Conservation (phyloP, 2,888 invertebrate species). For the Encarsia formosa region DNA sequence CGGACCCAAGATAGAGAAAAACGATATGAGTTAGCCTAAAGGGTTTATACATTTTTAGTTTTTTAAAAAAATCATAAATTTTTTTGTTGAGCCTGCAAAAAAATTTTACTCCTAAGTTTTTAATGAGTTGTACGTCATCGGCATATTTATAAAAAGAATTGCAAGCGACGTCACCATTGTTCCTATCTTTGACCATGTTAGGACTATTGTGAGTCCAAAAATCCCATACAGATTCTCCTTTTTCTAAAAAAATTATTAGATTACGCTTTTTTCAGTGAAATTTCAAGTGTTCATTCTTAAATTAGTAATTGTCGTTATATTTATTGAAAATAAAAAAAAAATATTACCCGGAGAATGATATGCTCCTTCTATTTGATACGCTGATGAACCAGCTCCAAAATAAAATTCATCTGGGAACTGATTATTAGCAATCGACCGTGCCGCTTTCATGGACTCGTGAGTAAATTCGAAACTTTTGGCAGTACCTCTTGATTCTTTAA, state of each 20-base stretch:
- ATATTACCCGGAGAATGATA: conserved; percentile 30
- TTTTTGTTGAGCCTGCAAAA: too few species aligned
- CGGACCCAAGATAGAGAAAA: conserved; percentile 36
- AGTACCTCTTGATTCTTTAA: conserved; percentile 3
- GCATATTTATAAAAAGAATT: conserved; percentile 64
- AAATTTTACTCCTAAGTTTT: conserved; percentile 54
- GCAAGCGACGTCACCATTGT: conserved; percentile 63
- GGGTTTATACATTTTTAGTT: conserved; percentile 14
- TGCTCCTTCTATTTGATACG: conserved; percentile 60
- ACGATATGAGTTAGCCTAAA: conserved; percentile 29
- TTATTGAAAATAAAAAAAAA: not conserved
- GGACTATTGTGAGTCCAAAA: conserved; percentile 57
- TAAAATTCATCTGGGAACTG: conserved; percentile 58
- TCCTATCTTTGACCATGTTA: conserved; percentile 55
- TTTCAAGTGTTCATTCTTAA: too few species aligned
- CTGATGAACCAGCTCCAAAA: conserved; percentile 61
- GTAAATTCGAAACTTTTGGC: conserved; percentile 18
- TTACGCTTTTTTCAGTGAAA: too few species aligned
- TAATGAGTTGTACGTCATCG: conserved; percentile 59
- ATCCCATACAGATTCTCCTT: conserved; percentile 68
- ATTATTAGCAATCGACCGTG: conserved; percentile 47
- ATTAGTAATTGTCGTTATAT: too few species aligned
- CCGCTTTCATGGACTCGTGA: conserved; percentile 1
- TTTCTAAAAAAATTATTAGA: conserved; percentile 50
- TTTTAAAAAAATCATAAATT: too few species aligned